These are phyloP conservation scores for Babyrousa celebensis DNA, from an alignment of 2,797 vertebrate species.

Conservation along the genomic window DNA sequence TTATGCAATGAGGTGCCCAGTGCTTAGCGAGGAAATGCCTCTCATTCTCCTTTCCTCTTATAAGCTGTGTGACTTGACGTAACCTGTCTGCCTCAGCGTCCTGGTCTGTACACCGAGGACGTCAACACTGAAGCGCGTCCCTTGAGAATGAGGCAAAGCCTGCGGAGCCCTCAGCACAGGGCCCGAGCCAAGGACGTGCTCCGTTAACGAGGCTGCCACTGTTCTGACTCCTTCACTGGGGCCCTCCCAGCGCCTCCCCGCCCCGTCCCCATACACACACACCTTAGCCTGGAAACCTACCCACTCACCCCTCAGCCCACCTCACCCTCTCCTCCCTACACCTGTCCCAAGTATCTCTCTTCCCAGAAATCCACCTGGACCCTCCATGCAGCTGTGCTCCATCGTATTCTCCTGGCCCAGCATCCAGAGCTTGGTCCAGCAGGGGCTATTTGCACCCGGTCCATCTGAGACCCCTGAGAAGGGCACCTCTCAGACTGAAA, in stretches of 20 bases:
- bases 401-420: neutral
- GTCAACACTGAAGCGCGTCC: neutral
- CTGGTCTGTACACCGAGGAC: neutral
- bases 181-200: neutral
- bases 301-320: neutral
- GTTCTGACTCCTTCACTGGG: too few species aligned
- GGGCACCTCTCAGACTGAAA: neutral
- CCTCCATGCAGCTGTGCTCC: neutral
- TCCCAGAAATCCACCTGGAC: neutral
- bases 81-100: neutral
- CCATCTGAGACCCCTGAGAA: neutral
- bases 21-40: neutral
- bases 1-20: neutral
- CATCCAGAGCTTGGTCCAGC: neutral
- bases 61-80: neutral
- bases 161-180: neutral
- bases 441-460: neutral
- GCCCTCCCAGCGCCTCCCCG: neutral
- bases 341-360: neutral
- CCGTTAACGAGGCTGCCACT: neutral
- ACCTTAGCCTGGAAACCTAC: neutral
- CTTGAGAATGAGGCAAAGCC: neutral
- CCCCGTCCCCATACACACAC: neutral
- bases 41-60: neutral
- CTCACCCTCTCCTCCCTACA: neutral